phyloP scores from a whole-genome alignment of 2,797 vertebrate genomes.

The Malacoraja senta region DNA sequence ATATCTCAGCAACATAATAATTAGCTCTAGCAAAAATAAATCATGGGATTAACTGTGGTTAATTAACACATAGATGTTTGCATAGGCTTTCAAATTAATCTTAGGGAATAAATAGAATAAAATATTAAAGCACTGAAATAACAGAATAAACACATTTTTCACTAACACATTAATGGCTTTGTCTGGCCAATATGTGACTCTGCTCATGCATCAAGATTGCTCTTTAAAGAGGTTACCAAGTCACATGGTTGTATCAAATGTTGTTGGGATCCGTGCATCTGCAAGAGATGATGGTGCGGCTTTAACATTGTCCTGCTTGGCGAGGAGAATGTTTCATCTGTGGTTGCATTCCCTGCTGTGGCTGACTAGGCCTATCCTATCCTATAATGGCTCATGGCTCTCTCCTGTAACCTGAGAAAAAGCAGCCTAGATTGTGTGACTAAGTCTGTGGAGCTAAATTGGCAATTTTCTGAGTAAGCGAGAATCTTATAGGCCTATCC shows the following conservation, averaged over 20 bases:
- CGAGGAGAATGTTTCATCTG: no score
- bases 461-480: neutral
- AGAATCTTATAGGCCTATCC: no score
- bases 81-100: neutral
- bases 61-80: neutral
- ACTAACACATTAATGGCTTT: neutral
- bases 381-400: no score
- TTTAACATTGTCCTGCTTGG: no score
- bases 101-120: neutral
- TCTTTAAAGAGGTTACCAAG: neutral
- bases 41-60: neutral
- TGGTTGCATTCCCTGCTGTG: no score
- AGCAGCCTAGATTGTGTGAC: neutral
- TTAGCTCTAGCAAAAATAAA: conserved; percentile 14
- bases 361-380: no score
- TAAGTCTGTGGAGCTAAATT: neutral
- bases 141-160: neutral
- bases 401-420: neutral
- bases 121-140: neutral
- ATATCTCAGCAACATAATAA: neutral
- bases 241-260: neutral
- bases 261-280: no score
- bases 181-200: neutral
- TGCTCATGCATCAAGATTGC: no score
- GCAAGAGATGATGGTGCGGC: no score